Base-by-base conservation (phyloP, 2,888 invertebrate genomes). In the Clivina fossor region DNA sequence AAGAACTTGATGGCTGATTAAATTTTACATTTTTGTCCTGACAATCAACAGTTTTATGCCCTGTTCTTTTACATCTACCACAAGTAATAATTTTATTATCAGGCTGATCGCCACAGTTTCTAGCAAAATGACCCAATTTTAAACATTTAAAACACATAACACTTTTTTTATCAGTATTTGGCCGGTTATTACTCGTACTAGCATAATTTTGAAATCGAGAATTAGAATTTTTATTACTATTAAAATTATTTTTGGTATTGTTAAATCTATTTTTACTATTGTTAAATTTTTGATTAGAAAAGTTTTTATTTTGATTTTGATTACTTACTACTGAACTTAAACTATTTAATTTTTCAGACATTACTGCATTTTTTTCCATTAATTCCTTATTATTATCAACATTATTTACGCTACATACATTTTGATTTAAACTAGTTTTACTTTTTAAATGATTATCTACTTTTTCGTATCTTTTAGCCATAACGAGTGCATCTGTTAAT, bases 121-220 rank as follows among this genome's bases (percentile, higher is more conserved):
- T 46, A 7, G 30, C 46, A 46, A 30, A 46, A 28, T 46, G 46
- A 5, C 46, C 3, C 26, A 46, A n/a, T 26, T 46, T 26, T 9
- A 5, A 7, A 22, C 46, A 46, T n/a, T 46, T 46, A 30, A 46
- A 46, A 15, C 46, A 46, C 46, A 46, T 46, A n/a, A n/a, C n/a
- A n/a, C n/a, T n/a, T n/a, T n/a, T n/a, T n/a, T n/a, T n/a, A n/a
- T n/a, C n/a, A n/a, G n/a, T n/a, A n/a, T n/a, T n/a, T n/a, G n/a
- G n/a, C n/a, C n/a, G n/a, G n/a, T n/a, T n/a, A n/a, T n/a, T n/a
- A n/a, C n/a, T n/a, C n/a, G n/a, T n/a, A n/a, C n/a, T n/a, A n/a
- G n/a, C n/a, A n/a, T n/a, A n/a, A n/a, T n/a, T n/a, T n/a, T n/a
- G n/a, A n/a, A n/a, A n/a, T n/a, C n/a, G n/a, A n/a, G n/a, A n/a